phyloP scores from a whole-genome alignment of 2,797 vertebrate species.

The Orientallactaga sibirica region DNA sequence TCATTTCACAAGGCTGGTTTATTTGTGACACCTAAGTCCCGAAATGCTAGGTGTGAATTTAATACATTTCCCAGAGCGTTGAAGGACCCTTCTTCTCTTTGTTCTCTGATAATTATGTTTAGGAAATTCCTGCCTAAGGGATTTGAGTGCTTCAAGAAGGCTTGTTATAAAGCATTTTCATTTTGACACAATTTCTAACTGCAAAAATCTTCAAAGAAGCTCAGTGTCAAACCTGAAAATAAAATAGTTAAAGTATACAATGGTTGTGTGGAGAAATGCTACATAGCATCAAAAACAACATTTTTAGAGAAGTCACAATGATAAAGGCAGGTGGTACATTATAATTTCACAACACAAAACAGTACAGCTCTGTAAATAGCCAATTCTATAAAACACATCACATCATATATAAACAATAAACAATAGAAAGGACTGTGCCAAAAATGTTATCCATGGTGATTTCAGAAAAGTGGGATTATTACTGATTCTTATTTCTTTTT shows the following conservation, averaged over 20 bases:
- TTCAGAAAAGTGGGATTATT: background rate
- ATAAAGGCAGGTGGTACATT: background rate
- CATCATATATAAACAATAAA: conserved; percentile 19
- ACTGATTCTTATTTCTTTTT: background rate
- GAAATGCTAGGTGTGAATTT: background rate
- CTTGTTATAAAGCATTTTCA: background rate
- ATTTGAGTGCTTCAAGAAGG: background rate
- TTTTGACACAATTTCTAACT: background rate
- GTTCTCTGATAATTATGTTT: background rate
- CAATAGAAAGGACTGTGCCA: background rate
- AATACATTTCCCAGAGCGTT: background rate
- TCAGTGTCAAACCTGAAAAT: background rate
- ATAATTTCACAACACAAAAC: background rate
- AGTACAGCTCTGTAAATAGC: background rate
- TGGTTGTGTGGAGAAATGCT: background rate
- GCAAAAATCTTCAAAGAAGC: conserved; percentile 5
- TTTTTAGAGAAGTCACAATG: background rate
- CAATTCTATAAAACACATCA: background rate
- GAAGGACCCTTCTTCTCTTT: conserved; percentile 18
- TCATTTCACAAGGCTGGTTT: background rate
- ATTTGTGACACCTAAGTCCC: background rate
- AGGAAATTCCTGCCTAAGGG: background rate
- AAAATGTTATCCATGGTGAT: conserved; percentile 33
- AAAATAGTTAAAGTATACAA: background rate
- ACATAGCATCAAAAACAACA: background rate